Conservation (phyloP, 2,888 invertebrate genomes). For the Amphipoea oculea region DNA sequence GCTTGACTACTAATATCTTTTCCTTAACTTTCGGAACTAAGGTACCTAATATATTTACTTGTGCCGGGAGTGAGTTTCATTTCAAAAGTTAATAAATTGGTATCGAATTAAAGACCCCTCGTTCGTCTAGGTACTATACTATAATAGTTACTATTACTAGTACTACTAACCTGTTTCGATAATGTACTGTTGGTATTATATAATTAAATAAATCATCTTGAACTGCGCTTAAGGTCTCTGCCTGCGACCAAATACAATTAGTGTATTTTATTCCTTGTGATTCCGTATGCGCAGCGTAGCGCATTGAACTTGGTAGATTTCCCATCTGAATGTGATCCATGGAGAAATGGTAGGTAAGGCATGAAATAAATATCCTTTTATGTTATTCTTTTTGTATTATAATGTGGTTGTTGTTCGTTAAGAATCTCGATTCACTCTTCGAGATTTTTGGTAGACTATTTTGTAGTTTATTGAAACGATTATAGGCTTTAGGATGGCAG, state of each 20-base stretch:
- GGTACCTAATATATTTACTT: background rate
- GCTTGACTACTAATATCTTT: background rate
- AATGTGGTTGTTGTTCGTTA: constrained; percentile 30
- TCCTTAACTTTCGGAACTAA: too few relatives aligned
- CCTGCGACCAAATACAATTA: constrained; percentile 27
- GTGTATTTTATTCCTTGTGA: constrained; percentile 2
- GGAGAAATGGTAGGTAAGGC: background rate
- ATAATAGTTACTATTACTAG: background rate
- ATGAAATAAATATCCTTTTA: constrained; percentile 25
- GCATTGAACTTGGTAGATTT: constrained; percentile 25
- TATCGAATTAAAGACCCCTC: background rate
- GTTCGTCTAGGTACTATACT: background rate
- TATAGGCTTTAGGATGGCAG: constrained; percentile 1
- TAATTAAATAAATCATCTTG: background rate
- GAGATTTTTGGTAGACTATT: constrained; percentile 5
- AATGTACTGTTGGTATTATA: background rate
- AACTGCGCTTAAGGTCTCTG: background rate
- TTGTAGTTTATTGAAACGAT: constrained; percentile 26
- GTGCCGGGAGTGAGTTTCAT: background rate
- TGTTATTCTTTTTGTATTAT: constrained; percentile 33
- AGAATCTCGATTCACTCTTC: constrained; percentile 1
- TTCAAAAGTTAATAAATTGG: background rate
- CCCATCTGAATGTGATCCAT: constrained; percentile 10
- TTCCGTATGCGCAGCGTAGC: constrained; percentile 6
- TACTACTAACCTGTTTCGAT: background rate